Evolutionary conservation across 2,113 vertebrate species (phyloP).

Genomic region (Gobiocypris rarus): DNA sequence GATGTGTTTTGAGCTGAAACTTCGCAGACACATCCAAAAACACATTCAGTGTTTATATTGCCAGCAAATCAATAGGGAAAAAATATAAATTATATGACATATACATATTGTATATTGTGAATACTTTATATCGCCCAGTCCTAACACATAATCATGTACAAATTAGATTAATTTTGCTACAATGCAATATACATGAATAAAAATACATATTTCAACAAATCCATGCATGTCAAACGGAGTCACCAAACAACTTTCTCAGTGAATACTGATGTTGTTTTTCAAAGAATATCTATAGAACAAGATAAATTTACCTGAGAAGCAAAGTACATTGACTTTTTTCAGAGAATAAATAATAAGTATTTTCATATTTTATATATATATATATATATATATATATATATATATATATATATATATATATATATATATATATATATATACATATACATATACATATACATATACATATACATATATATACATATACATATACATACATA

Average conservation of each 20-base stretch:
- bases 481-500: no score
- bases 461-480: no score
- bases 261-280: background rate
- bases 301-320: background rate
- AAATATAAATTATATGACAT: background rate
- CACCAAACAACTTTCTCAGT: background rate
- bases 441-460: no score
- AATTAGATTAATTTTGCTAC: background rate
- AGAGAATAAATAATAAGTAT: background rate
- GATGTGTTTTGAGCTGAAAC: no score
- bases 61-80: background rate
- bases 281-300: background rate
- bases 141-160: conserved; percentile 17
- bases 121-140: background rate
- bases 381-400: no score
- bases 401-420: no score
- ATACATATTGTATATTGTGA: no score
- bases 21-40: no score
- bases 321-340: background rate
- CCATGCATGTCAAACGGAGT: background rate
- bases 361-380: background rate
- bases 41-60: no score
- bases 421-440: no score
- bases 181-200: conserved; percentile 17
- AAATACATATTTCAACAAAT: conserved; percentile 17